Conservation (phyloP, 2,113 vertebrate genomes). For the Elachura formosa region DNA sequence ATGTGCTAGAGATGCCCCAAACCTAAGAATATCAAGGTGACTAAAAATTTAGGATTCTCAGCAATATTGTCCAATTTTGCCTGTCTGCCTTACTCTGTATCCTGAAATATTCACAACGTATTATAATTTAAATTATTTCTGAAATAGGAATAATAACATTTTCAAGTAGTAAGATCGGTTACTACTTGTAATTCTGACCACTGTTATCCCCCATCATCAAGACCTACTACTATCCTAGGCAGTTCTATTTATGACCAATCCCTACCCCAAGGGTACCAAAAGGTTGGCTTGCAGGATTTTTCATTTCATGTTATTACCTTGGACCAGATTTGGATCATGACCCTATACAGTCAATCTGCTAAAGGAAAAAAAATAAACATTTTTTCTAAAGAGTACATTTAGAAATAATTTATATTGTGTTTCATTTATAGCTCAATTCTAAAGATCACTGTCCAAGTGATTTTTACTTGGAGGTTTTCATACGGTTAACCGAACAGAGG, state of each 20-base stretch:
- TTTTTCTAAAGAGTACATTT: neutral
- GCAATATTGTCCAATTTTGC: neutral
- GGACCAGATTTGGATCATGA: neutral
- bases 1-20: neutral
- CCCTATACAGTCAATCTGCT: neutral
- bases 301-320: neutral
- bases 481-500: neutral
- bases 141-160: neutral
- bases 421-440: neutral
- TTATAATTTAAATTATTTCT: neutral
- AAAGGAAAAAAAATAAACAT: neutral
- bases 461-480: neutral
- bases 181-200: neutral
- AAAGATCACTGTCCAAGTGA: neutral
- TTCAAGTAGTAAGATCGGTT: neutral
- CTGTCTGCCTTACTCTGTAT: neutral
- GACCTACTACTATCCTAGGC: neutral
- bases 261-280: neutral
- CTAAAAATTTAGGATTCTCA: neutral
- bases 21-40: neutral
- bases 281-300: neutral
- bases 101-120: neutral
- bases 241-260: neutral
- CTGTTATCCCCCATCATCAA: neutral
- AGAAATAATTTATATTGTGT: neutral